Evolutionary conservation across 1,140 invertebrate species (phyloP), one percentile per base, ranked within the genome.

Genomic region (Camponotus floridanus): DNA sequence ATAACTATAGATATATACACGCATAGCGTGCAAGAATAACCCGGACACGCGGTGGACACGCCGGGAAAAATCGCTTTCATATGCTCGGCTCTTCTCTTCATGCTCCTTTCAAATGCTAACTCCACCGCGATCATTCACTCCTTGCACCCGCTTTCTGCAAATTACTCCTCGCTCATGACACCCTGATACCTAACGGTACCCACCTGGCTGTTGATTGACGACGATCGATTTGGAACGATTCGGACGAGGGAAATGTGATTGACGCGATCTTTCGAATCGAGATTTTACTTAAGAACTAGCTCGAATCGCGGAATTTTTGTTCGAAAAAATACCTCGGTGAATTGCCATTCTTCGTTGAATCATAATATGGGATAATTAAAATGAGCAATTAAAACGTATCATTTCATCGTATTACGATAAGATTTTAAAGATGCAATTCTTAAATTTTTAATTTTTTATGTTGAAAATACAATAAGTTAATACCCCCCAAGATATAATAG

Each of bases 71-170:
- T 76, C 21, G 51, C 39, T 15, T 62, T 45, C 48, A 51, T 51
- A 42, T 26, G 21, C 36, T 71, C 48, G n/a, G 18, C 36, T 61
- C 76, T 71, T 81, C 85, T 85, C 83, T 59, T 51, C 48, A 45
- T 76, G 70, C 76, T 92, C 92, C 90, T 91, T 91, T 89, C 73
- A 86, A 89, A 91, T 83, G 88, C 87, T 91, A 94, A 94, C 94
- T 95, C 94, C 92, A 94, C 93, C 83, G 57, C 87, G 81, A 91
- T 94, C 89, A 94, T 95, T 94, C 92, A 93, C 93, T 94, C 94
- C 94, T 94, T 94, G 92, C 93, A 94, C 91, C 78, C 87, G 78
- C 90, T 93, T 94, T 94, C 93, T 93, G 91, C 87, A 94, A 94
- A 95, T 94, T 93, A 91, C 91, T 93, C 85, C 76, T 88, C 86